Evolutionary conservation across 2,797 vertebrate species (phyloP).

Genomic region (Cirrhinus mrigala): DNA sequence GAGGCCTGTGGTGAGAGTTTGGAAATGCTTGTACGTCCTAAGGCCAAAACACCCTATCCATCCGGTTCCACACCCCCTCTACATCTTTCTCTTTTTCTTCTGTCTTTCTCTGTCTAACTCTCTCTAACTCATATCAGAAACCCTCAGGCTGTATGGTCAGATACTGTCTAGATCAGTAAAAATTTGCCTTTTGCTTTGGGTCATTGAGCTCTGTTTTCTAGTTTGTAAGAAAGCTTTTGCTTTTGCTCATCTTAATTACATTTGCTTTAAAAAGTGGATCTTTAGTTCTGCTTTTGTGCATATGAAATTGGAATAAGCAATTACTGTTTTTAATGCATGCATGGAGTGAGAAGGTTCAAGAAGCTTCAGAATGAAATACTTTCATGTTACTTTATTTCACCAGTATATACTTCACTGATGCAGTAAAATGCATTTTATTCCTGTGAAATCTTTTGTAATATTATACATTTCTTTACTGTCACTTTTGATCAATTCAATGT

Average conservation of each 20-base stretch:
- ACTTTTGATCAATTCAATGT: too few species aligned
- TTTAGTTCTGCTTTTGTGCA: neutral
- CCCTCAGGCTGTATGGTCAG: slow-evolving; percentile 16
- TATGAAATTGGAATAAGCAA: neutral
- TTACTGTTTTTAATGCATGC: neutral
- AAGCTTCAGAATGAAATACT: neutral
- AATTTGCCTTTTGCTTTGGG: neutral
- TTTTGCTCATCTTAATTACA: neutral
- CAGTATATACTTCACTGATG: neutral
- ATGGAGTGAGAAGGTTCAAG: neutral
- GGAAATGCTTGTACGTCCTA: slow-evolving; percentile 15
- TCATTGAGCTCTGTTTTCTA: neutral
- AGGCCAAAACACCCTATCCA: slow-evolving; percentile 28
- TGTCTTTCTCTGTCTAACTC: neutral
- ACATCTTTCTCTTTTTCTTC: neutral
- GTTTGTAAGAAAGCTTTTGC: neutral
- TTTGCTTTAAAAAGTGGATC: neutral
- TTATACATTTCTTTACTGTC: too few species aligned
- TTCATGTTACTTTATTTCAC: neutral
- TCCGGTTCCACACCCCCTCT: slow-evolving; percentile 8
- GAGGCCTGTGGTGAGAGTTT: neutral
- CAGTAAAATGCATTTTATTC: neutral
- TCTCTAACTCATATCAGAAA: neutral
- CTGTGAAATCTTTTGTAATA: too few species aligned
- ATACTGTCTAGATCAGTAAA: slow-evolving; percentile 4